Evolutionary conservation across 2,113 vertebrate genomes (phyloP).

Genomic region (Laticauda laticaudata): DNA sequence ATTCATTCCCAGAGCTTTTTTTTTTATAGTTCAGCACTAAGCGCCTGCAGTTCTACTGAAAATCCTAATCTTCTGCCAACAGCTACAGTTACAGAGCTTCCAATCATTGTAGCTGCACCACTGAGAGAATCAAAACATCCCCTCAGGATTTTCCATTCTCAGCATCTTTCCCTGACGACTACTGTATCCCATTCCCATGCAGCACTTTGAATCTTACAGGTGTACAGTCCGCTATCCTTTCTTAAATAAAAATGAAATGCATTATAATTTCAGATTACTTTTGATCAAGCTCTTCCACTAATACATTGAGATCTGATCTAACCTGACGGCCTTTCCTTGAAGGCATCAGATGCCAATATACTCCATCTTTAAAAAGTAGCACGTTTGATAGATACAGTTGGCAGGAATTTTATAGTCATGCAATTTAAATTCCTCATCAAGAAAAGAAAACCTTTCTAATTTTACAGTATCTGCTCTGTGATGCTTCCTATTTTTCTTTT

Average conservation of each 20-base stretch:
- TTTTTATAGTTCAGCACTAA: slow-evolving; percentile 14
- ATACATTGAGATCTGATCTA: not conserved
- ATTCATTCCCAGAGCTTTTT: slow-evolving; percentile 30
- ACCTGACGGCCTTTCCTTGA: not conserved
- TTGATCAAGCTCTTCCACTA: not conserved
- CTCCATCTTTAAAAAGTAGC: not conserved
- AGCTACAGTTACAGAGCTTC: not conserved
- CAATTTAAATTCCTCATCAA: not conserved
- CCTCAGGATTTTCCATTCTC: not conserved
- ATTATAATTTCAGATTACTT: not conserved
- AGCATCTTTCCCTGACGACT: not conserved
- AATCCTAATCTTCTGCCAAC: slow-evolving; percentile 20
- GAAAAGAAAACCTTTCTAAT: not conserved
- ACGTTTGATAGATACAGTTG: not conserved
- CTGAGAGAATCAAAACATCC: not conserved
- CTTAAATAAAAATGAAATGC: not conserved
- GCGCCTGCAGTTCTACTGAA: slow-evolving; percentile 39
- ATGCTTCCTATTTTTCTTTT: not conserved
- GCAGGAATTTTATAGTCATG: not conserved
- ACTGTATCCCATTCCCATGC: not conserved
- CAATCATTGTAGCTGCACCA: not conserved
- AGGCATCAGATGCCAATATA: not conserved
- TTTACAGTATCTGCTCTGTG: not conserved
- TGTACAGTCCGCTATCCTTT: not conserved
- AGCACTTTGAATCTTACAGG: not conserved